Percentiles rank a stretch among this genome's conserved stretches.
These are phyloP conservation scores for Mesembrinibis cayennensis DNA, from an alignment of 2,113 vertebrate species.

Conservation along the genomic window DNA sequence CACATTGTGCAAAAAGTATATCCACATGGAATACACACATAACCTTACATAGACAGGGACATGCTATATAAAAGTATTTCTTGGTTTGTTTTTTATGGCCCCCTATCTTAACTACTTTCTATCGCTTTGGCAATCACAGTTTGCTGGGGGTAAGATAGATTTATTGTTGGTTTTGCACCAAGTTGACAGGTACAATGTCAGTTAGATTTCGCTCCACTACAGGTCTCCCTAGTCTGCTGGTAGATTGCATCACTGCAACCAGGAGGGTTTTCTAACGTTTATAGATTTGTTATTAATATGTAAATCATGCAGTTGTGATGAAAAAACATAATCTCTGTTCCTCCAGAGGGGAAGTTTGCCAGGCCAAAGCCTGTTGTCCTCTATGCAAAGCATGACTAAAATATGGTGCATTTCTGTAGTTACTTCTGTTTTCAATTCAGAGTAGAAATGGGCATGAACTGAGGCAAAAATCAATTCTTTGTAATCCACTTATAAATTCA, in stretches of 20 bases:
- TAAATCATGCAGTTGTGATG: neutral
- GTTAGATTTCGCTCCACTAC: neutral
- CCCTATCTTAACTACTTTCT: neutral
- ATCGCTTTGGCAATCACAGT: neutral
- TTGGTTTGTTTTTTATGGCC: neutral
- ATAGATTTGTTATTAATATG: neutral
- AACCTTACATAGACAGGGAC: neutral
- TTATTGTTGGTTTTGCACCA: neutral
- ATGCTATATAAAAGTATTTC: neutral
- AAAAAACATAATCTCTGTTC: neutral
- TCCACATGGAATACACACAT: neutral
- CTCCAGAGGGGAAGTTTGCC: neutral
- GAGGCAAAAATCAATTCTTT: neutral
- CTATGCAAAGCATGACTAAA: neutral
- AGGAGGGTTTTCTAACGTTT: neutral
- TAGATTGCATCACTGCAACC: neutral
- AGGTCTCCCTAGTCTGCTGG: neutral
- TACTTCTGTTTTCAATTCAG: neutral
- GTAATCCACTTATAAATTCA: neutral
- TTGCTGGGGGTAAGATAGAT: neutral
- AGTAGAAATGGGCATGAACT: neutral
- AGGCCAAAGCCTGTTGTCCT: neutral
- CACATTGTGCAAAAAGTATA: neutral
- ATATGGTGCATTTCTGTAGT: neutral
- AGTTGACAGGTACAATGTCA: neutral